Conservation (phyloP, 2,888 invertebrate species). For the Zygaena filipendulae region DNA sequence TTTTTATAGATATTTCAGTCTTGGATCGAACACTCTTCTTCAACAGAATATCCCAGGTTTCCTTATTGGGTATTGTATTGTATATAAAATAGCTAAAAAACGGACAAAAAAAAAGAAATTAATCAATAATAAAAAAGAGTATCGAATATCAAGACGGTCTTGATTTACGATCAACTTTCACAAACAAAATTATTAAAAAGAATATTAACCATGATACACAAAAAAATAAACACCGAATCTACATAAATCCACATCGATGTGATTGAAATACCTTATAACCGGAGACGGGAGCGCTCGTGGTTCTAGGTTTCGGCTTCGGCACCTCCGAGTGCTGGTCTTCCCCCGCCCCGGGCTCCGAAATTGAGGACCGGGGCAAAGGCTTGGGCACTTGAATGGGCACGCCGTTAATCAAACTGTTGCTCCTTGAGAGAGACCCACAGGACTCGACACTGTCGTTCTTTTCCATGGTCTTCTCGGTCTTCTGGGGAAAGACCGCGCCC, state of each 20-base stretch:
- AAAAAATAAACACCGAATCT: constrained; percentile 13
- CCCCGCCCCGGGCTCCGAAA: constrained; percentile 72
- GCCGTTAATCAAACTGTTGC: constrained; percentile 52
- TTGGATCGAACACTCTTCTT: too few relatives aligned
- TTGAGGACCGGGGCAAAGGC: constrained; percentile 82
- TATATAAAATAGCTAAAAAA: too few relatives aligned
- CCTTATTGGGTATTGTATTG: too few relatives aligned
- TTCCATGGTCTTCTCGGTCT: constrained; percentile 19
- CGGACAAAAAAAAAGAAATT: too few relatives aligned
- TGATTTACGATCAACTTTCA: too few relatives aligned
- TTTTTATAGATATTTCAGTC: too few relatives aligned
- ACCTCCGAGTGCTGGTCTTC: constrained; percentile 54
- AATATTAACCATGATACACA: too few relatives aligned
- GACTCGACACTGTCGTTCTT: constrained; percentile 46
- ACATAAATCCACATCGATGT: constrained; percentile 17
- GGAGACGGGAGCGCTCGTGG: constrained; percentile 71
- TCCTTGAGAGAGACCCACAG: constrained; percentile 35
- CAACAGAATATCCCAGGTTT: too few relatives aligned
- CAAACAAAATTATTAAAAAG: too few relatives aligned
- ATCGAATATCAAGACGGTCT: too few relatives aligned
- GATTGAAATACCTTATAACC: constrained; percentile 86
- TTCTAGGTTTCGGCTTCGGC: constrained; percentile 76
- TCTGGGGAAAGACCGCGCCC: constrained; percentile 8
- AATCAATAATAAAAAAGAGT: too few relatives aligned
- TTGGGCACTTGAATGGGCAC: constrained; percentile 72